Evolutionary conservation across 2,888 invertebrate genomes (phyloP).

Genomic region (Ectemnius cavifrons): DNA sequence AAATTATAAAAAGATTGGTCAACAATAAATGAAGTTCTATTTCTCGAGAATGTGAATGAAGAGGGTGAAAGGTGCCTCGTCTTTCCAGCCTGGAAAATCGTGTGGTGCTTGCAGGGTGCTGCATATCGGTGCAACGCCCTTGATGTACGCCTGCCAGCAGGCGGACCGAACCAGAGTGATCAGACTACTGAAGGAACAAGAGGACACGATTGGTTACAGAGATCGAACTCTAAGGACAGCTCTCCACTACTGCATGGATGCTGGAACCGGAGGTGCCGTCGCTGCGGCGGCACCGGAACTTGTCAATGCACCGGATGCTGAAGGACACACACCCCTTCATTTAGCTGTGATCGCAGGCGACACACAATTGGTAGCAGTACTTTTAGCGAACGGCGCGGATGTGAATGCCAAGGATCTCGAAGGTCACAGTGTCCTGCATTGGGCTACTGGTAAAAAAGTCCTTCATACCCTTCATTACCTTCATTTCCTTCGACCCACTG

Average conservation of each 20-base stretch:
- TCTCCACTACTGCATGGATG: slow-evolving; percentile 94
- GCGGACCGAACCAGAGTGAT: slow-evolving; percentile 88
- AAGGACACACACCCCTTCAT: slow-evolving; percentile 97
- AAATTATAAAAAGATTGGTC: too few relatives aligned
- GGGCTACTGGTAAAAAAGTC: slow-evolving; percentile 91
- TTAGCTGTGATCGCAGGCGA: slow-evolving; percentile 97
- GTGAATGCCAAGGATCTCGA: slow-evolving; percentile 95
- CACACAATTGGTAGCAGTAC: slow-evolving; percentile 89
- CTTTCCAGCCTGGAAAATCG: neutral
- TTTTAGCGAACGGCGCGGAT: slow-evolving; percentile 93
- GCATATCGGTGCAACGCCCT: slow-evolving; percentile 85
- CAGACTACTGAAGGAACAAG: slow-evolving; percentile 85
- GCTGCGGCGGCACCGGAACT: slow-evolving; percentile 92
- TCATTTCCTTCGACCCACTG: neutral
- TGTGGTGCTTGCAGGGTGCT: slow-evolving; percentile 68
- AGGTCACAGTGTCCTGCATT: slow-evolving; percentile 96
- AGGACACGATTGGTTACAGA: slow-evolving; percentile 83
- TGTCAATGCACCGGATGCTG: slow-evolving; percentile 91
- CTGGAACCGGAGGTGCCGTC: slow-evolving; percentile 81
- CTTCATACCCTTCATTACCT: neutral
- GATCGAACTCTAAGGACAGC: slow-evolving; percentile 92
- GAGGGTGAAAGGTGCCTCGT: neutral
- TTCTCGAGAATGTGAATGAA: too few relatives aligned
- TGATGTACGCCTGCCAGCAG: slow-evolving; percentile 96
- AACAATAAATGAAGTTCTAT: too few relatives aligned